Base-by-base conservation (phyloP, 2,888 invertebrate genomes). In the Eurytoma adleriae region DNA sequence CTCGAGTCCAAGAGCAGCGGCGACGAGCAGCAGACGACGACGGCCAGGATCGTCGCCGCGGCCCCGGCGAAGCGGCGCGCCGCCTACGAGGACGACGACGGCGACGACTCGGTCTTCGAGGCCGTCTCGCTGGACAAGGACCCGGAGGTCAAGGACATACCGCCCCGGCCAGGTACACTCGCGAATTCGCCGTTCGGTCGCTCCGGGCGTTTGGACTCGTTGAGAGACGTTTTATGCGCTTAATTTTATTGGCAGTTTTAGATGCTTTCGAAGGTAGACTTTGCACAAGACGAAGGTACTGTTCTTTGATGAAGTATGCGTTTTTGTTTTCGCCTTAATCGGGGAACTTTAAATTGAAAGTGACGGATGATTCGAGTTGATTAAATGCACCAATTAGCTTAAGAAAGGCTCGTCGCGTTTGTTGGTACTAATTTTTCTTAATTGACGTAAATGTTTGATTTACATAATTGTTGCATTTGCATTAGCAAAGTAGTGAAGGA, bases 61-160 rank as follows among this genome's bases (percentile, higher is more conserved):
- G 30, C 18, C 56, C 30, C 70, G n/a, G 61, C 24, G 48, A 70
- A 40, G 20, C 78, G n/a, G 24, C 57, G 67, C 24, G 70, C 73
- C 12, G 70, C 89, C 72, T 87, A 85, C 81, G 88, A 89, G 2
- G 89, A 90, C 12, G 90, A 90, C 14, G 90, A 90, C 40, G 90
- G 88, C 14, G 90, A 90, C 66, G 90, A 90, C 80, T 90, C 89
- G 18, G 89, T 90, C 62, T 90, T 90, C 74, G 90, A 90, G 78
- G 1, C 82, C n/a, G 71, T 59, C 78, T 54, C 82, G 75, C 73
- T 79, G 59, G 70, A 30, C 27, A 82, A 82, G 27, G 80, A 80
- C 24, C 78, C 79, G n/a, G 80, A 79, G 52, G 66, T 61, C 50
- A 80, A 83, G 78, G 83, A 83, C 27, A 77, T 83, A 20, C 73